phyloP scores from a whole-genome alignment of 2,113 vertebrate genomes.

The Gallinago undulata region DNA sequence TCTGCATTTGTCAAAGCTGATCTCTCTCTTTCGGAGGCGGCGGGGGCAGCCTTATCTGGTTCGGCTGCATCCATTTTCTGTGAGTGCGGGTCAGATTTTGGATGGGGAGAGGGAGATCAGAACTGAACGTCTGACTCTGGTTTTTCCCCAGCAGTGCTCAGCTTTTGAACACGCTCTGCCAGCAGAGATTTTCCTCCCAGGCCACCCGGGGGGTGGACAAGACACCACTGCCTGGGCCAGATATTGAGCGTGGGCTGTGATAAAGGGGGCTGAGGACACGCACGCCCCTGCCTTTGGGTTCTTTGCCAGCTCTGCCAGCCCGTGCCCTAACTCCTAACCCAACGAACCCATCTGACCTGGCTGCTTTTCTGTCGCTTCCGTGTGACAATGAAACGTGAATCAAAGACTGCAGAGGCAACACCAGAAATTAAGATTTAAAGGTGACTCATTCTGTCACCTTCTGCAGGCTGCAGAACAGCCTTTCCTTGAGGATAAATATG shows the following conservation, averaged over 20 bases:
- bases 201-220: background rate
- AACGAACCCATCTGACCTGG: background rate
- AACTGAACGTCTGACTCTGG: background rate
- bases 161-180: background rate
- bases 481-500: background rate
- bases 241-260: background rate
- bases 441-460: background rate
- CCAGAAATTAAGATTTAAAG: background rate
- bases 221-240: background rate
- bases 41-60: background rate
- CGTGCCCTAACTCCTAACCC: background rate
- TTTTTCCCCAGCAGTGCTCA: background rate
- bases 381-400: background rate
- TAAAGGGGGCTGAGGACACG: fast-evolving
- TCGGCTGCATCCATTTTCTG: background rate
- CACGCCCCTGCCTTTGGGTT: background rate
- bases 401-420: background rate
- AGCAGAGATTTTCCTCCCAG: background rate
- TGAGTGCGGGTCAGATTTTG: background rate
- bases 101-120: background rate
- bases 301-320: background rate
- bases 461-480: background rate
- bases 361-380: background rate
- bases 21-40: background rate
- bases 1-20: background rate